Conservation (phyloP, 2,113 vertebrate genomes). For the Dromiciops gliroides region DNA sequence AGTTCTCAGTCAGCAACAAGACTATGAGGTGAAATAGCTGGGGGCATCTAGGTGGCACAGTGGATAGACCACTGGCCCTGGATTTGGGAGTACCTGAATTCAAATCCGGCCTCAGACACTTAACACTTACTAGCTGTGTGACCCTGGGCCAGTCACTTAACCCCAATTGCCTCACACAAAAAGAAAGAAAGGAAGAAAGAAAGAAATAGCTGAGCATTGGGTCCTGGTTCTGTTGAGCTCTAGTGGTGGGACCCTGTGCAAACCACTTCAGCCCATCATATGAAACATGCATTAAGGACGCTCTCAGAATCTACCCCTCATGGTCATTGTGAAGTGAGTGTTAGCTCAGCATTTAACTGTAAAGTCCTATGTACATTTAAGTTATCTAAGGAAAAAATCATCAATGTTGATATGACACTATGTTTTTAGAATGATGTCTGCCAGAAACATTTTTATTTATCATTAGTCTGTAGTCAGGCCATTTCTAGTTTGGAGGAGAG, state of each 20-base stretch:
- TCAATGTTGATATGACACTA: neutral
- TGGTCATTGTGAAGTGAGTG: neutral
- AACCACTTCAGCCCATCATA: neutral
- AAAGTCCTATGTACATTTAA: neutral
- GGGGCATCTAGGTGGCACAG: no score
- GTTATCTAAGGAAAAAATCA: neutral
- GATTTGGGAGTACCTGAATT: no score
- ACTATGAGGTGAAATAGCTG: neutral
- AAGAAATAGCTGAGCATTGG: accelerated
- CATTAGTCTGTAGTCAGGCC: neutral
- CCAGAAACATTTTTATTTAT: neutral
- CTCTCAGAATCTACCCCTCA: neutral
- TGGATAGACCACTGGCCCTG: no score
- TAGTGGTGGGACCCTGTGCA: neutral
- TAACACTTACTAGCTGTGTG: no score
- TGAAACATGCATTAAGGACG: neutral
- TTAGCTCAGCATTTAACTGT: neutral
- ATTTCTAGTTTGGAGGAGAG: neutral
- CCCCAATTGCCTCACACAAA: no score
- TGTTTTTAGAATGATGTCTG: neutral
- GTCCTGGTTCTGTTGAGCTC: neutral
- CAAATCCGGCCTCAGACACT: no score
- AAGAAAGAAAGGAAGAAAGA: no score
- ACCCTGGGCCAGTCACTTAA: no score
- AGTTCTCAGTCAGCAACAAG: neutral